Evolutionary conservation across 1,140 invertebrate genomes (phyloP).

Genomic region (Leguminivora glycinivorella): DNA sequence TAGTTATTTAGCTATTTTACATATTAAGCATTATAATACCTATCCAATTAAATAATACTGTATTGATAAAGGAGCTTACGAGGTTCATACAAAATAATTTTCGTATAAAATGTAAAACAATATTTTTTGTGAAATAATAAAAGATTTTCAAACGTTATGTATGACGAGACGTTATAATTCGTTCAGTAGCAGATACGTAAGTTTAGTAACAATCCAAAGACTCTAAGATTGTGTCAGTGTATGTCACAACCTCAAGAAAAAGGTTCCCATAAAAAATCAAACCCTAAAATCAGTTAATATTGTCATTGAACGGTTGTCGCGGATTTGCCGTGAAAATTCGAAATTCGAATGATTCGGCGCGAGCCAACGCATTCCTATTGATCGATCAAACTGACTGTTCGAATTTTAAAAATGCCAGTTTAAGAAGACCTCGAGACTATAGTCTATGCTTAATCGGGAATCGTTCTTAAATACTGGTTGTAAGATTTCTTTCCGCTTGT

Average conservation of each 20-base stretch:
- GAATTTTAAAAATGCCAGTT: neutral
- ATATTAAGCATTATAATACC: too few species aligned
- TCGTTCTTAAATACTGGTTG: neutral
- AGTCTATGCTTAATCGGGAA: neutral
- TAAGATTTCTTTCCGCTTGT: neutral
- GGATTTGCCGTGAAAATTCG: slow-evolving; percentile 67
- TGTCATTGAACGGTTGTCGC: slow-evolving; percentile 63
- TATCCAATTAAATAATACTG: too few species aligned
- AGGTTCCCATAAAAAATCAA: neutral
- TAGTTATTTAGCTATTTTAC: too few species aligned
- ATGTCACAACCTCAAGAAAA: neutral
- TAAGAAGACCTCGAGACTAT: neutral
- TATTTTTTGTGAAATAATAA: too few species aligned
- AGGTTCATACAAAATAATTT: too few species aligned
- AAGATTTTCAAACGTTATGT: too few species aligned
- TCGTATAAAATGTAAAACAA: too few species aligned
- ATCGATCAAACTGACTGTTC: neutral
- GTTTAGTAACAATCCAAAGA: too few species aligned
- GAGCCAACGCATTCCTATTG: slow-evolving; percentile 31
- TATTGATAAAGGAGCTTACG: too few species aligned
- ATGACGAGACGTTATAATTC: too few species aligned
- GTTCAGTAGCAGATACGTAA: too few species aligned
- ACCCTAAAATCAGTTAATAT: slow-evolving; percentile 63
- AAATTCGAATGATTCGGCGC: slow-evolving; percentile 52
- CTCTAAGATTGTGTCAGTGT: too few species aligned